A percentile compares a stretch with the other conserved stretches of the same genome.
Evolutionary conservation across 2,888 invertebrate genomes (phyloP).

Genomic region (Aproaerema taeniolella): DNA sequence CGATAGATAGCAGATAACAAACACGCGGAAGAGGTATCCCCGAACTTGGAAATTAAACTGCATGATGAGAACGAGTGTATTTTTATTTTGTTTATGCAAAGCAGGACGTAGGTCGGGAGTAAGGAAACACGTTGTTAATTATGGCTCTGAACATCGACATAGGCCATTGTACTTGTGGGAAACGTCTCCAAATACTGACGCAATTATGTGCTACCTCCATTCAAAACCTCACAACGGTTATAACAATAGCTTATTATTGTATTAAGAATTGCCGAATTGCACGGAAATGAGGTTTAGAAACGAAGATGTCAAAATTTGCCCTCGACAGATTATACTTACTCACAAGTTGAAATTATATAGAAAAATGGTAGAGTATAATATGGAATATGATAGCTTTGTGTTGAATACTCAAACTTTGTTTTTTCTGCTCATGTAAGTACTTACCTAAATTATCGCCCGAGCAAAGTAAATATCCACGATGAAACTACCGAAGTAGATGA

Average conservation of each 20-base stretch:
- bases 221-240: not conserved
- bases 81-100: conserved; percentile 13
- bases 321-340: too few relatives aligned
- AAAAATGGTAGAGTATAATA: too few relatives aligned
- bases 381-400: too few relatives aligned
- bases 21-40: conserved; percentile 9
- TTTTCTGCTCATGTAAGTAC: too few relatives aligned
- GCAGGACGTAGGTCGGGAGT: not conserved
- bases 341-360: too few relatives aligned
- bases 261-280: too few relatives aligned
- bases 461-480: too few relatives aligned
- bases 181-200: conserved; percentile 3
- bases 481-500: not conserved
- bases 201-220: conserved; percentile 2
- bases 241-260: conserved; percentile 12
- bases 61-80: too few relatives aligned
- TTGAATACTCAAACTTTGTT: too few relatives aligned
- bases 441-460: too few relatives aligned
- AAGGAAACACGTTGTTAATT: conserved; percentile 4
- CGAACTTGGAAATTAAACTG: conserved; percentile 8
- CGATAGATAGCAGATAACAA: conserved; percentile 11
- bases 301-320: too few relatives aligned
- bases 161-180: conserved; percentile 13
- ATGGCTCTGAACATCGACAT: conserved; percentile 2
- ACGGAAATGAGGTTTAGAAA: too few relatives aligned